Evolutionary conservation across 2,113 vertebrate species (phyloP), one percentile per base, ranked within the genome.

Genomic region (Steatornis caripensis): DNA sequence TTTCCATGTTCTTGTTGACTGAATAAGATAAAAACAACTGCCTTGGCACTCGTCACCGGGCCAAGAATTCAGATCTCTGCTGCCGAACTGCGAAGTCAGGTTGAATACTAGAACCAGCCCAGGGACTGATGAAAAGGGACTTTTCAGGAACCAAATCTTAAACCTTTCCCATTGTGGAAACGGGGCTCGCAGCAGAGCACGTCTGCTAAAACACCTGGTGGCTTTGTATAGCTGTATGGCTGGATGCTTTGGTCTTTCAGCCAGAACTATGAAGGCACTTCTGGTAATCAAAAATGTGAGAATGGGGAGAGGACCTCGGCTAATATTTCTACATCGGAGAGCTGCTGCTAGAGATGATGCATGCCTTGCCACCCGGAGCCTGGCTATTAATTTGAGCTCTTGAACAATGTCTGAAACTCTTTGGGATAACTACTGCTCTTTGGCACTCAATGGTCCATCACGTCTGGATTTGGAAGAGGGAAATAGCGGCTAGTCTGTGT

Each of bases 1-100:
- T 98, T 98, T 98, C 98, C 97, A 96, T 97, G 98, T 98, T 98
- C 97, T 98, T 97, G 95, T 97, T 97, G 97, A 98, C 98, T 97
- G 98, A 98, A 97, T 97, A 98, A 98, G 98, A 98, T 97, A 98
- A 98, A 98, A 98, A 96, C 96, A 93, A 94, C 82, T 91, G 93
- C 95, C 96, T 95, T 94, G 95, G 98, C 95, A 87, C 93, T 96
- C 87, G 45, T 91, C 97, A 89, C 96, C 68, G 54, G 83, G 94
- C 84, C 96, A 90, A 89, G 95, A 95, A 97, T 95, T 97, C 78
- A 80, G 94, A 95, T 93, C 89, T 85, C 51, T 91, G 71, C 77
- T 24, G 36, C 89, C 1, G 0, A 94, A 18, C 72, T 83, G 74
- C 79, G 68, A 80, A 71, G 48, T 93, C 22, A 51, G 29, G 68